Evolutionary conservation across 2,888 invertebrate genomes (phyloP), one percentile per base, ranked within the genome.

Genomic region (Dryadula phaetusa): DNA sequence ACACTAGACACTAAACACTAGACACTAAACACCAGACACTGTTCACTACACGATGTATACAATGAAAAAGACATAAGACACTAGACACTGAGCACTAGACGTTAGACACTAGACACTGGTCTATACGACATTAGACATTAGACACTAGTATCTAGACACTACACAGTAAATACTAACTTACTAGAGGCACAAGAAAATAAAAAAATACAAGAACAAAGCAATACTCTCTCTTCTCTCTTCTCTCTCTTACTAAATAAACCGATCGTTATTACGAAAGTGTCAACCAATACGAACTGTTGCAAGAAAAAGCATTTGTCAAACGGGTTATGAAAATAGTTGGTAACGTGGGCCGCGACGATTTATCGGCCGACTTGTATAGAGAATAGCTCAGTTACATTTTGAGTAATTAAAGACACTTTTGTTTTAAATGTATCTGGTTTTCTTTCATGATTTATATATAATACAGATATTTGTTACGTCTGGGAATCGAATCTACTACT

Each of bases 241-340:
- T 28, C 28, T 52, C 28, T 52, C 52, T 52, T 16, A 32, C 16
- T 28, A 28, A n/a, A 49, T 28, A 52, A 52, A 52, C 16, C 28
- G 28, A 16, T 4, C 52, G 52, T 32, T 32, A 56, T 28, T 56
- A 56, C 69, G 60, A 62, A 40, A 56, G 56, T 63, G 63, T 52
- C 52, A 52, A 52, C 52, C 46, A 66, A 60, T 52, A 52, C 68
- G 69, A 69, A 71, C 65, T 69, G 64, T 65, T 60, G 42, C 16
- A 60, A 69, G 72, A 75, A 75, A 76, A 77, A 75, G 71, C 63
- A 73, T 67, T 44, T 56, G 65, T 47, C 58, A 56, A 72, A 77
- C 78, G 71, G 74, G 78, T 77, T 78, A 77, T 78, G 78, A 77
- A 77, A 78, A 78, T 77, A 44, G 32, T 61, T 54, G 44, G 37